phyloP scores from a whole-genome alignment of 2,113 vertebrate genomes.

The Otocyon megalotis region DNA sequence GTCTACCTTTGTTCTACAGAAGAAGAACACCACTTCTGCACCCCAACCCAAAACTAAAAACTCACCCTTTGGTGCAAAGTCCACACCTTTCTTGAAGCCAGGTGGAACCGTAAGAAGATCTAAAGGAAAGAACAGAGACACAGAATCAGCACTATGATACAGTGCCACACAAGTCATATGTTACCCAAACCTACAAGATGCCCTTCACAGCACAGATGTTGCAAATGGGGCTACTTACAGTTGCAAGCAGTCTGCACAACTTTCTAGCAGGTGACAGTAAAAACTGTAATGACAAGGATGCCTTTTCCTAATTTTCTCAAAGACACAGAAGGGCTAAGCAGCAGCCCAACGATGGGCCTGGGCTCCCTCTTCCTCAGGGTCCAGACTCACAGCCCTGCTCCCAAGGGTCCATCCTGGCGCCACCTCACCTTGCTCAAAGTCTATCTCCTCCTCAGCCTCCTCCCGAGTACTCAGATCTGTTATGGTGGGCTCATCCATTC shows the following conservation, averaged over 20 bases:
- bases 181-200: neutral
- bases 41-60: neutral
- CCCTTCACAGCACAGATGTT: accelerated
- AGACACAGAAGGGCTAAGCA: neutral
- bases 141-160: neutral
- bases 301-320: neutral
- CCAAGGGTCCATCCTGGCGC: neutral
- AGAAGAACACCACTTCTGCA: neutral
- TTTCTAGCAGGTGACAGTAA: neutral
- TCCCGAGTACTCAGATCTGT: conserved; percentile 90
- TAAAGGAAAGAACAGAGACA: conserved; percentile 68
- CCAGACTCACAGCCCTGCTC: neutral
- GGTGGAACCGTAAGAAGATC: conserved; percentile 92
- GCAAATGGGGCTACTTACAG: no score
- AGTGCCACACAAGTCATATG: accelerated
- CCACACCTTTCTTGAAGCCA: conserved; percentile 92
- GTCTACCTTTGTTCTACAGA: accelerated
- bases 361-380: neutral
- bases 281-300: neutral
- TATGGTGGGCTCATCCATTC: conserved; percentile 94
- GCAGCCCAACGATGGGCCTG: neutral
- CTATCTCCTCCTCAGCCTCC: conserved; percentile 90
- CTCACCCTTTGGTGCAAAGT: conserved; percentile 91
- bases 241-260: no score
- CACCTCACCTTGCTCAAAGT: conserved; percentile 92